A percentile compares a stretch with the other conserved stretches of the same genome.
These are phyloP conservation scores for Onchidella celtica DNA, from an alignment of 2,888 invertebrate genomes.

Conservation along the genomic window DNA sequence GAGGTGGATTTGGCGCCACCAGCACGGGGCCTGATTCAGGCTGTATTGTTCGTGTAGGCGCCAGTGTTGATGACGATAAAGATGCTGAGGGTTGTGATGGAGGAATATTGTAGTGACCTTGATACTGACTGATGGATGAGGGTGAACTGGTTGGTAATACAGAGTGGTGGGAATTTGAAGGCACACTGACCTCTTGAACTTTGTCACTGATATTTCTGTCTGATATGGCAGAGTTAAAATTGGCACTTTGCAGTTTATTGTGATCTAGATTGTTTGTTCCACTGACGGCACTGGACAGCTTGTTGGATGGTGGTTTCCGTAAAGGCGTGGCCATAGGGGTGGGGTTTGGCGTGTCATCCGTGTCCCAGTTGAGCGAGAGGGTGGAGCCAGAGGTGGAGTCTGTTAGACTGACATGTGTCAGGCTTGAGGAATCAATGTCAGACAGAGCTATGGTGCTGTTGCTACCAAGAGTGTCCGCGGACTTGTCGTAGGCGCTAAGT, in stretches of 20 bases:
- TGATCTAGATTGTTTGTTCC: not conserved
- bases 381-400: constrained; percentile 65
- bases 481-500: constrained; percentile 8
- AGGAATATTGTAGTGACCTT: not conserved
- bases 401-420: constrained; percentile 68
- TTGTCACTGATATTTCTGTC: not conserved
- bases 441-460: constrained; percentile 55
- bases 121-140: not conserved
- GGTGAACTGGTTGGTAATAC: not conserved
- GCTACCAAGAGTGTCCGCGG: constrained; percentile 24
- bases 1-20: not conserved
- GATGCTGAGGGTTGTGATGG: not conserved
- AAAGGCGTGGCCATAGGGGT: constrained; percentile 49
- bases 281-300: not conserved
- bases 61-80: not conserved
- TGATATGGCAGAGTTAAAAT: not conserved
- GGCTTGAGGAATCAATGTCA: constrained; percentile 60
- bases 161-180: not conserved
- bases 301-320: constrained; percentile 4
- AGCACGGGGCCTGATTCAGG: not conserved
- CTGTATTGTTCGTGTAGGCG: not conserved
- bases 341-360: constrained; percentile 44
- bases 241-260: not conserved
- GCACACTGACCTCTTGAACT: constrained; percentile 8
- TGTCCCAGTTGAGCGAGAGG: constrained; percentile 50